These are phyloP conservation scores for Plecotus auritus DNA, from an alignment of 2,113 vertebrate species.

Conservation along the genomic window DNA sequence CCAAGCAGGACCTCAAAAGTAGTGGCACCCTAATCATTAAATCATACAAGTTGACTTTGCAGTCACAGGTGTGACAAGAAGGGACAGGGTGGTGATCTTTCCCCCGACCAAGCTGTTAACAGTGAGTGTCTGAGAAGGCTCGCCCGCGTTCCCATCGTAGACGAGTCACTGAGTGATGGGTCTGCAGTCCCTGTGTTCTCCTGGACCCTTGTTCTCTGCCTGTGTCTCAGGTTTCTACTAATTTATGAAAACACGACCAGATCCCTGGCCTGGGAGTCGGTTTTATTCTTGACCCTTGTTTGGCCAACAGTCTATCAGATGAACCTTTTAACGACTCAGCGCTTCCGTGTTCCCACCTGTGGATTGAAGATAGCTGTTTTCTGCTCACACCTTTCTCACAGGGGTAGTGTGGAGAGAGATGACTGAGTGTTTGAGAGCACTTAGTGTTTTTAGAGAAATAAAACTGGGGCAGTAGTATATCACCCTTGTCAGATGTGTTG, in stretches of 20 bases:
- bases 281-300: not conserved
- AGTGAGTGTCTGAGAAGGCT: not conserved
- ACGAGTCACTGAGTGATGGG: not conserved
- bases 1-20: not conserved
- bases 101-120: not conserved
- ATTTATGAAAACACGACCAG: not conserved
- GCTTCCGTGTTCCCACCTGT: not conserved
- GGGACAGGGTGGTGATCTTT: not conserved
- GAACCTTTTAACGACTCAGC: not conserved
- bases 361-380: not conserved
- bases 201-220: not conserved
- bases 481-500: not conserved
- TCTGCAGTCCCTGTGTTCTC: not conserved
- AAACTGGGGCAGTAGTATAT: not conserved
- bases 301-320: not conserved
- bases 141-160: not conserved
- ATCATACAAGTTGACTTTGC: not conserved
- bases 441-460: not conserved
- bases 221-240: not conserved
- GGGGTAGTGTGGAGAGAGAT: not conserved
- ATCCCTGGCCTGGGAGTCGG: not conserved
- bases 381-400: not conserved
- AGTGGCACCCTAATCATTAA: not conserved
- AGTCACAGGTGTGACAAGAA: not conserved
- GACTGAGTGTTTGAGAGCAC: slow-evolving; percentile 15